Evolutionary conservation across 1,140 invertebrate species (phyloP).

Genomic region (Calephelis virginiensis): DNA sequence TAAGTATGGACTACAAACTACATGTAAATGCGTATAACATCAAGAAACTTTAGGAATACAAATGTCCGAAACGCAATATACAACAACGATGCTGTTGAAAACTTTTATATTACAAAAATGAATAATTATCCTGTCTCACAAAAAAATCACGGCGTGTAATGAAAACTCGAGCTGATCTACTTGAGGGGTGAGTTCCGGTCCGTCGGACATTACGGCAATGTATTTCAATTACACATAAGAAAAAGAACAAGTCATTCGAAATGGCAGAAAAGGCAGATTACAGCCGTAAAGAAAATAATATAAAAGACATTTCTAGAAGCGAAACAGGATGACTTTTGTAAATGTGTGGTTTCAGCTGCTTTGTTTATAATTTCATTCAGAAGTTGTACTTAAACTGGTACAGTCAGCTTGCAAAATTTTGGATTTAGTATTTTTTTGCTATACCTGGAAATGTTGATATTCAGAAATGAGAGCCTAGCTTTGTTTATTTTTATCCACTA

Average conservation of each 20-base stretch:
- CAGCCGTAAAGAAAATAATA: slow-evolving; percentile 69
- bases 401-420: no score
- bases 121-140: slow-evolving; percentile 71
- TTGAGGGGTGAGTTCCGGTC: slow-evolving; percentile 64
- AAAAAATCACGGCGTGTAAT: slow-evolving; percentile 74
- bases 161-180: slow-evolving; percentile 71
- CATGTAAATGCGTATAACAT: no score
- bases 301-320: slow-evolving; percentile 64
- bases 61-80: not conserved
- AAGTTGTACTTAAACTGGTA: no score
- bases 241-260: slow-evolving; percentile 76
- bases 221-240: slow-evolving; percentile 78
- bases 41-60: no score
- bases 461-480: no score
- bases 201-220: slow-evolving; percentile 76
- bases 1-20: no score
- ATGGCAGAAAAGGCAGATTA: slow-evolving; percentile 73
- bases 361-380: no score
- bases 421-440: no score
- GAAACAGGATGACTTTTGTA: slow-evolving; percentile 58
- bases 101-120: slow-evolving; percentile 49
- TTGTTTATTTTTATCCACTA: no score
- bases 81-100: not conserved
- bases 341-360: slow-evolving; percentile 25
- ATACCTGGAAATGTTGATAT: no score